Evolutionary conservation across 2,113 vertebrate genomes (phyloP).

Genomic region (Myanophis thanlyinensis): DNA sequence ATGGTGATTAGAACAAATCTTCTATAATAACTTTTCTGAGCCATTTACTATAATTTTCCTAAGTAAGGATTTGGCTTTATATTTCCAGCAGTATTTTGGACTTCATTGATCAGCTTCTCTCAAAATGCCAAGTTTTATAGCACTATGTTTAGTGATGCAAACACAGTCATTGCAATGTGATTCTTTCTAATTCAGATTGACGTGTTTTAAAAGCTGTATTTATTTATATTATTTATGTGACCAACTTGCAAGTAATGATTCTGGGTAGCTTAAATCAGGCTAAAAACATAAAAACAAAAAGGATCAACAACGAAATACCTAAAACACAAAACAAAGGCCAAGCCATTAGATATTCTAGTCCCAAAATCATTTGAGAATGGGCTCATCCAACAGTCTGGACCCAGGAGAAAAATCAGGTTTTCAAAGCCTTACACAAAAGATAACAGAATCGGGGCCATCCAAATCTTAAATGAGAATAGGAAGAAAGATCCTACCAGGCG

Average conservation of each 20-base stretch:
- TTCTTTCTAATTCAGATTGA: constrained; percentile 1
- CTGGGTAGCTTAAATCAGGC: background rate
- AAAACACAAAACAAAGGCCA: background rate
- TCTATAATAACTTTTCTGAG: background rate
- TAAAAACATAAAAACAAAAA: background rate
- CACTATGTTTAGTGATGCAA: background rate
- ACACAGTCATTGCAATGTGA: background rate
- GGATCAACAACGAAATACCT: background rate
- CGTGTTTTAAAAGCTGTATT: background rate
- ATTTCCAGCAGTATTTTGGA: background rate
- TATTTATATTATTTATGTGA: background rate
- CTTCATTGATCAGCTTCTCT: background rate
- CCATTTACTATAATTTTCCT: background rate
- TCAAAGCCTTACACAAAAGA: background rate
- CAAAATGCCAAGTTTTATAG: background rate
- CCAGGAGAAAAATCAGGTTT: background rate
- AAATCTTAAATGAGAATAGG: background rate
- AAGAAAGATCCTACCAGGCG: background rate
- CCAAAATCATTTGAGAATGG: background rate
- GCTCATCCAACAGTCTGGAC: background rate
- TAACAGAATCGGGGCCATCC: background rate
- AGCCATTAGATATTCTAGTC: background rate
- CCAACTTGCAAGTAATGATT: background rate
- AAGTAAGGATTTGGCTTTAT: background rate
- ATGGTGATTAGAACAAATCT: background rate